Evolutionary conservation across 2,797 vertebrate species (phyloP).

Genomic region (Choloepus didactylus): DNA sequence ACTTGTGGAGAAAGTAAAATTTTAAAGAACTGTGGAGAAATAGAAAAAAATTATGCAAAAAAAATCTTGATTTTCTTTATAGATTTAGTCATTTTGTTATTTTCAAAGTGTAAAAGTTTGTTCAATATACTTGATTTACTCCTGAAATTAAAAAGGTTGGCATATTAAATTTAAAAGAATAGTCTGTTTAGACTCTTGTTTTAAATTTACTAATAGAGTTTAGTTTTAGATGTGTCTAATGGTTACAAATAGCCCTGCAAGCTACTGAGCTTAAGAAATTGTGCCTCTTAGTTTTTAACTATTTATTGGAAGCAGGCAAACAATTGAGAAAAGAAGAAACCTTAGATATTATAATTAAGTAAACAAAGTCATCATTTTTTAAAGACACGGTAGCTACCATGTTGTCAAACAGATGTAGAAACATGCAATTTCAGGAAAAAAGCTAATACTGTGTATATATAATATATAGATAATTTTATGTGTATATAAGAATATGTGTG

Average conservation of each 20-base stretch:
- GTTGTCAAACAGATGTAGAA: neutral
- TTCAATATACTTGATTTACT: neutral
- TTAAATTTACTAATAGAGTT: neutral
- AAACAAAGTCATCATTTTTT: neutral
- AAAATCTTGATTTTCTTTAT: neutral
- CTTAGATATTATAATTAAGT: neutral
- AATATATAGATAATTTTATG: neutral
- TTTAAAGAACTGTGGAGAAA: neutral
- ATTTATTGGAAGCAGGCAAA: conserved; percentile 25
- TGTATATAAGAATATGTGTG: too few relatives aligned
- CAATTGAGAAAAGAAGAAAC: conserved; percentile 13
- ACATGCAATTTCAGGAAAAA: neutral
- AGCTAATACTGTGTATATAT: neutral
- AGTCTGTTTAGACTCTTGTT: conserved; percentile 13
- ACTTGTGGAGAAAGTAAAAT: neutral
- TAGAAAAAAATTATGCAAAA: neutral
- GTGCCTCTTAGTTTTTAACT: neutral
- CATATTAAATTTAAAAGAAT: conserved; percentile 34
- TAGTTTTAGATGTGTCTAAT: conserved; percentile 41
- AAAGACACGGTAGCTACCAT: neutral
- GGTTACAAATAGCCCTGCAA: neutral
- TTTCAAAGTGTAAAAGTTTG: conserved; percentile 18
- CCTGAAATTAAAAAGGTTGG: neutral
- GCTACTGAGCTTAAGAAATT: neutral
- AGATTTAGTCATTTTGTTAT: neutral